A percentile compares a stretch with the other conserved stretches of the same genome.
phyloP scores from a whole-genome alignment of 2,888 invertebrate species.

The Plebejus argus region DNA sequence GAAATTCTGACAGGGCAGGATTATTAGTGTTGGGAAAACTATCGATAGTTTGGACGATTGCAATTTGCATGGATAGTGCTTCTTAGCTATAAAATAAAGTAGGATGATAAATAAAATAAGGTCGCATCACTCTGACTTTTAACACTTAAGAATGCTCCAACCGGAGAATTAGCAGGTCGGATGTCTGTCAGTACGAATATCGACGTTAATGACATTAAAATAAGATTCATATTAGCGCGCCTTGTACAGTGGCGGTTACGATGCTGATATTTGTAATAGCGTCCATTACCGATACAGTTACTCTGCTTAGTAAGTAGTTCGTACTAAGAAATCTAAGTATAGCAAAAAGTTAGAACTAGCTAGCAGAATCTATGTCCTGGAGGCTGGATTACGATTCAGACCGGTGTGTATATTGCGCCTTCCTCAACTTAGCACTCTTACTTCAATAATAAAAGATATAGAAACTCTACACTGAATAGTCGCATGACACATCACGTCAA shows the following conservation, averaged over 20 bases:
- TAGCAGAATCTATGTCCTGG: background rate
- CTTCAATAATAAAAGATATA: too few species aligned
- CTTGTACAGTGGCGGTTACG: too few species aligned
- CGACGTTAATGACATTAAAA: too few species aligned
- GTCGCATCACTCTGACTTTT: background rate
- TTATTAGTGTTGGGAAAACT: conserved; percentile 11
- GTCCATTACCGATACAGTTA: background rate
- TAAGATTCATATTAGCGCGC: too few species aligned
- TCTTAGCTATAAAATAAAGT: background rate
- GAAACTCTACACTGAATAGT: background rate
- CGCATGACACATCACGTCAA: too few species aligned
- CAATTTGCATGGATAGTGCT: background rate
- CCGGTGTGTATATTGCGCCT: background rate
- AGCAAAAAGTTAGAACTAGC: background rate
- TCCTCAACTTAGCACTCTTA: too few species aligned
- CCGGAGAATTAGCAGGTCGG: too few species aligned
- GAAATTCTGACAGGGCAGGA: background rate
- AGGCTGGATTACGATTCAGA: background rate
- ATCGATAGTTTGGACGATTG: background rate
- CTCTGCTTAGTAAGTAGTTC: background rate
- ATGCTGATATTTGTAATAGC: too few species aligned
- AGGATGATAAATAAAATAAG: background rate
- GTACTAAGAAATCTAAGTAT: background rate
- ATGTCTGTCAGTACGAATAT: too few species aligned
- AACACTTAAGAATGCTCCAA: too few species aligned